phyloP scores from a whole-genome alignment of 2,113 vertebrate genomes.

The Pandion haliaetus region DNA sequence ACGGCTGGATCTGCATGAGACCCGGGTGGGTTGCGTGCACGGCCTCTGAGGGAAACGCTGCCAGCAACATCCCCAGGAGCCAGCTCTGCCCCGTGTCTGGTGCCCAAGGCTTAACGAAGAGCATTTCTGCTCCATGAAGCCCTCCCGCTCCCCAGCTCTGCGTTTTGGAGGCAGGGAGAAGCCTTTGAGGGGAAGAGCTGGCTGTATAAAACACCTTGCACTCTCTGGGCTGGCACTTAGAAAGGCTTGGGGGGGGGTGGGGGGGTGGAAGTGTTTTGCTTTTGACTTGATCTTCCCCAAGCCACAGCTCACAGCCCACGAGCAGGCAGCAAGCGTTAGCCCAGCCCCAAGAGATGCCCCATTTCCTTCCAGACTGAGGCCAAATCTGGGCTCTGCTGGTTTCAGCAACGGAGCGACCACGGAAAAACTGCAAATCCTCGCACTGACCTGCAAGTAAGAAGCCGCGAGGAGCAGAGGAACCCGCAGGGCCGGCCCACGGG shows the following conservation, averaged over 20 bases:
- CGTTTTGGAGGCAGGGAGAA: accelerated
- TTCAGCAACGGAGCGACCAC: background rate
- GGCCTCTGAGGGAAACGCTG: background rate
- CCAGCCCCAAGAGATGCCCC: background rate
- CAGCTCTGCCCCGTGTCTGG: accelerated
- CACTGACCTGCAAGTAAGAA: background rate
- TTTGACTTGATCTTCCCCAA: background rate
- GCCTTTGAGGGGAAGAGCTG: background rate
- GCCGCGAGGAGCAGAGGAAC: background rate
- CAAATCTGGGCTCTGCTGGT: background rate
- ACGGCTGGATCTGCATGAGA: background rate
- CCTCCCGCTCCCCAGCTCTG: accelerated
- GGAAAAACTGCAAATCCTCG: background rate
- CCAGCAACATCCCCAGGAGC: background rate
- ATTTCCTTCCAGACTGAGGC: background rate
- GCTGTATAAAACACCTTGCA: background rate
- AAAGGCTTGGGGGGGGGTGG: background rate
- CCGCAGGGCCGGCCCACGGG: accelerated
- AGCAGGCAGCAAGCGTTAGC: accelerated
- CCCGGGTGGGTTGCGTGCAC: accelerated
- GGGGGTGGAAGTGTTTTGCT: no score
- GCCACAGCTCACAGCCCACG: background rate
- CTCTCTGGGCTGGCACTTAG: background rate
- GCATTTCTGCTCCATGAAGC: background rate
- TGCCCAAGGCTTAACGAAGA: background rate